Conservation (phyloP, 1,140 invertebrate species). For the Cepaea nemoralis region DNA sequence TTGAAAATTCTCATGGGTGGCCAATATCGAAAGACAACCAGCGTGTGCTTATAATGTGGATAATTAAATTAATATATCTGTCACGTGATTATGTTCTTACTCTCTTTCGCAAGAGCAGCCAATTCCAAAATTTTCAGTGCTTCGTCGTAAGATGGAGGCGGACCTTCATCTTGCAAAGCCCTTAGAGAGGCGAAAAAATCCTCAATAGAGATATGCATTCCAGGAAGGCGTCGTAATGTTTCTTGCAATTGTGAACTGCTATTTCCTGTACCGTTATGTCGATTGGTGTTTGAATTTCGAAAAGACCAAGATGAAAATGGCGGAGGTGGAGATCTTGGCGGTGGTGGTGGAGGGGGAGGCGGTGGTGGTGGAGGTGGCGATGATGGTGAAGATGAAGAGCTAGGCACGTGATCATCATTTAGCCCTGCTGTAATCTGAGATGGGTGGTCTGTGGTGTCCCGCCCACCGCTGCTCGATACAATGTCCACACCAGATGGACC, state of each 20-base stretch:
- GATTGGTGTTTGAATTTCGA: background rate
- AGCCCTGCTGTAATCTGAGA: background rate
- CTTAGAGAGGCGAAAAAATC: conserved; percentile 11
- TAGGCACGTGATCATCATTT: background rate
- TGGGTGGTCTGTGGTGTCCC: background rate
- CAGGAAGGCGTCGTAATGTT: conserved; percentile 2
- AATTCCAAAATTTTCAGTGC: conserved; percentile 27
- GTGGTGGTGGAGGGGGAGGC: background rate
- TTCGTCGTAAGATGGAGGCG: conserved; percentile 31
- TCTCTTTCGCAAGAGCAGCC: background rate
- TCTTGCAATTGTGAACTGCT: background rate
- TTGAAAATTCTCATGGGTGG: too few relatives aligned
- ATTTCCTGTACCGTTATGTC: background rate
- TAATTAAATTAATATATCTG: too few relatives aligned
- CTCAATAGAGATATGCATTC: conserved; percentile 31
- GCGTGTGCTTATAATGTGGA: too few relatives aligned
- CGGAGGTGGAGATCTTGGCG: conserved; percentile 13
- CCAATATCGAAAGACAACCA: too few relatives aligned
- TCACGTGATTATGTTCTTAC: background rate
- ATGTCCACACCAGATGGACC: background rate
- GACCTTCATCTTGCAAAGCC: background rate
- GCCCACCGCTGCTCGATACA: background rate
- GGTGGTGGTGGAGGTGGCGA: background rate
- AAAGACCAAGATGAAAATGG: conserved; percentile 13
- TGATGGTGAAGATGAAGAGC: background rate